These are phyloP conservation scores for Leptogaster cylindrica DNA, from an alignment of 2,888 invertebrate genomes.

Conservation along the genomic window DNA sequence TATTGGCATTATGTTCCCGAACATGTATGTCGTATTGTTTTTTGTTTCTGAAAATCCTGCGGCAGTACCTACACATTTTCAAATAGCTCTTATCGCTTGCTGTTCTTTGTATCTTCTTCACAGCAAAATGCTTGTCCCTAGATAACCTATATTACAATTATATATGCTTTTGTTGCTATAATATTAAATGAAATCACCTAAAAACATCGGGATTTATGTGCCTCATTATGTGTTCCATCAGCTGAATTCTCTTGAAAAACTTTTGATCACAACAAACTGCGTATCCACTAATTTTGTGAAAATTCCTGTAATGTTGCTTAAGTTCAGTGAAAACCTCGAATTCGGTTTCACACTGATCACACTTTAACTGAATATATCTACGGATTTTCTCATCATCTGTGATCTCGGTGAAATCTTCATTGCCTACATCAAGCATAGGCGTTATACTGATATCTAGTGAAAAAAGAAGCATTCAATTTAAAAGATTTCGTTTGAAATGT, in stretches of 20 bases:
- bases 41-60: conserved; percentile 29
- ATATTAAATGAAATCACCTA: not conserved
- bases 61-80: conserved; percentile 38
- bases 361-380: conserved; percentile 41
- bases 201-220: conserved; percentile 38
- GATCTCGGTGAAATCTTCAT: not conserved
- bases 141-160: conserved; percentile 2
- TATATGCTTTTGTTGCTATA: not conserved
- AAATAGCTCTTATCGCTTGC: conserved; percentile 5
- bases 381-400: conserved; percentile 42
- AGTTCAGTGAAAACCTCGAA: conserved; percentile 42
- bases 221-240: conserved; percentile 44
- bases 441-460: conserved; percentile 43
- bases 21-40: conserved; percentile 31
- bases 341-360: conserved; percentile 41
- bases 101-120: conserved; percentile 21
- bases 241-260: conserved; percentile 32
- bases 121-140: conserved; percentile 11
- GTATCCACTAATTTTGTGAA: conserved; percentile 42
- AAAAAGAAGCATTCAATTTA: not conserved
- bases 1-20: conserved; percentile 29
- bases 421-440: conserved; percentile 7
- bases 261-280: conserved; percentile 44
- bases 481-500: not conserved
- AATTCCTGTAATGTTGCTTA: conserved; percentile 38